Base-by-base conservation (phyloP, 2,113 vertebrate genomes). In the Channa maculata region DNA sequence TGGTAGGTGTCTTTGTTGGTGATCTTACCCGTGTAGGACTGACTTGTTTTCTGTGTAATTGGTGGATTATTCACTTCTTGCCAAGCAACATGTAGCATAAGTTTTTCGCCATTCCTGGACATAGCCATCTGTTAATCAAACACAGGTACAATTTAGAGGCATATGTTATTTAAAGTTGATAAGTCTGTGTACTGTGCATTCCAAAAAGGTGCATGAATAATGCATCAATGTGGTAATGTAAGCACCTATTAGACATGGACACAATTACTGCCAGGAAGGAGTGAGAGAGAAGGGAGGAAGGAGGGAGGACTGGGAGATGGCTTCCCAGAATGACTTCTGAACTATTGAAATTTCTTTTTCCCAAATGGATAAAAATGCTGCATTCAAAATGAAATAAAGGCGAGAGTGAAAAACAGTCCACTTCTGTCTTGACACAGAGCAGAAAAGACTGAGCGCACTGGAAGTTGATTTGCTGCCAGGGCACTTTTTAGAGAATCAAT, bases 401-500 rank as follows among this genome's bases (percentile, higher is more conserved):
- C 2, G 1, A 39, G 46, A 49, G 15, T 50, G 61, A 60, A 80
- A 78, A 77, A 83, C 33, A 74, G 52, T 3, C 8, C 6, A 14
- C 1, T 38, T 46, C 48, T 58, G 59, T 59, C 12, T 62, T 24
- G 58, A 71, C 55, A 69, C 6, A 3, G 48, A 10, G 59, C 48
- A 68, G 45, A 67, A 58, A 53, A 65, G 61, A 69, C 61, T 38
- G 46, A 57, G 44, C 71, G 70, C 68, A 65, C 41, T 65, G 57
- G 64, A 71, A 65, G 82, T 62, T 86, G 86, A 92, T 85, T 85
- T 85, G 80, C 82, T 86, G 90, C 86, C 82, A 86, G 59, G 67
- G 70, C 68, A 83, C 62, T 87, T 85, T 86, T 61, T 36, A 57
- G 68, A 67, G 82, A 93, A 92, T 92, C 90, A 88, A 92, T 92